Evolutionary conservation across 2,113 vertebrate species (phyloP).

Genomic region (Sapajus apella): DNA sequence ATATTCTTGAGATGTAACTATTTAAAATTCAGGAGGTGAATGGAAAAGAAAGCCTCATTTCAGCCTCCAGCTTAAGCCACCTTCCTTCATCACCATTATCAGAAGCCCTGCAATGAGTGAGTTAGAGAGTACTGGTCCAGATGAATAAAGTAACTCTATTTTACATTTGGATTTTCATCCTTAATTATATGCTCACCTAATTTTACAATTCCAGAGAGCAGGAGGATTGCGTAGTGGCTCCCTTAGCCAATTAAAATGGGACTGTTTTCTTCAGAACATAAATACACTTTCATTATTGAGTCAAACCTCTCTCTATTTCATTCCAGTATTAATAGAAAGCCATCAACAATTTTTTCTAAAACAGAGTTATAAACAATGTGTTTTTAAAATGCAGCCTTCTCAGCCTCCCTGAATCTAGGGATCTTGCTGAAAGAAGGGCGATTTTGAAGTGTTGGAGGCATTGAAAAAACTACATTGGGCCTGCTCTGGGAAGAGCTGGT

Average conservation of each 20-base stretch:
- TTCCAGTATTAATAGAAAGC: neutral
- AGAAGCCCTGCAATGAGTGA: neutral
- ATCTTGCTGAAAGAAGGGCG: neutral
- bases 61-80: neutral
- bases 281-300: neutral
- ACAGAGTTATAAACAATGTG: neutral
- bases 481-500: constrained; percentile 46
- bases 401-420: neutral
- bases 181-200: neutral
- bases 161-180: neutral
- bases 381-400: neutral
- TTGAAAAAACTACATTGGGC: constrained; percentile 51
- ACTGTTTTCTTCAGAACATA: neutral
- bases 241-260: neutral
- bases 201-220: neutral
- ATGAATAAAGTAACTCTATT: neutral
- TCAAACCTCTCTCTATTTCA: neutral
- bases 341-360: neutral
- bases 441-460: neutral
- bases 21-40: neutral
- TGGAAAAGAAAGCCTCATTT: neutral
- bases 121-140: neutral
- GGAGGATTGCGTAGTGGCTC: neutral
- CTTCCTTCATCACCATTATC: neutral
- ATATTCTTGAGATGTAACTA: neutral